Percentiles rank a stretch among this genome's conserved stretches.
These are phyloP conservation scores for Lacerta viridis DNA, from an alignment of 2,797 vertebrate genomes.

Conservation along the genomic window DNA sequence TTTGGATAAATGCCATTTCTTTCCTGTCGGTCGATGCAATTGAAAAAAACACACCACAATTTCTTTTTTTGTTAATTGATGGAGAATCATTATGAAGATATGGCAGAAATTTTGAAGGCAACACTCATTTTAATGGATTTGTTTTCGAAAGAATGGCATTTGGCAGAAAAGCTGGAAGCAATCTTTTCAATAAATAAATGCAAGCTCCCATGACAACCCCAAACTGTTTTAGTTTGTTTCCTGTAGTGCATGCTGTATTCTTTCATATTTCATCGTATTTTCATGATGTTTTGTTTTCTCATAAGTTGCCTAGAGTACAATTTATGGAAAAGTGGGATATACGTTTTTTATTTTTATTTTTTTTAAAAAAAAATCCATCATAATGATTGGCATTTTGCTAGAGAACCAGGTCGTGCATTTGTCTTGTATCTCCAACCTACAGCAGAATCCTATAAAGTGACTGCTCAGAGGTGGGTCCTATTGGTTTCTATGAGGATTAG, in stretches of 20 bases:
- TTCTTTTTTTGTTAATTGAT: too few relatives aligned
- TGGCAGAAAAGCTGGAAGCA: background rate
- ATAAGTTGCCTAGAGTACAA: background rate
- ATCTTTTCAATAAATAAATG: too few relatives aligned
- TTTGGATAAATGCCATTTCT: too few relatives aligned
- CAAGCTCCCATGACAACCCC: too few relatives aligned
- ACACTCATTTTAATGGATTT: background rate
- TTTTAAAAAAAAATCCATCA: background rate
- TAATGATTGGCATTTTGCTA: background rate
- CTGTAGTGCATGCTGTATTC: background rate
- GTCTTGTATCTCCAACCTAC: constrained; percentile 34
- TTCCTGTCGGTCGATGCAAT: too few relatives aligned
- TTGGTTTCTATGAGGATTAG: background rate
- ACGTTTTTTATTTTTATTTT: background rate
- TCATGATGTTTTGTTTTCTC: background rate
- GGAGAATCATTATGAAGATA: too few relatives aligned
- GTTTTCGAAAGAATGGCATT: background rate
- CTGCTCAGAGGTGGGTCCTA: background rate
- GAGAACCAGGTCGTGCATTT: background rate
- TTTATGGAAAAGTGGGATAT: background rate
- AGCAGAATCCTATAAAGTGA: too few relatives aligned
- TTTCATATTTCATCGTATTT: background rate
- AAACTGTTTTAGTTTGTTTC: too few relatives aligned
- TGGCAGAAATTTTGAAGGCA: background rate
- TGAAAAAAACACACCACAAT: too few relatives aligned